Evolutionary conservation across 2,113 vertebrate species (phyloP).

Genomic region (Antennarius striatus): DNA sequence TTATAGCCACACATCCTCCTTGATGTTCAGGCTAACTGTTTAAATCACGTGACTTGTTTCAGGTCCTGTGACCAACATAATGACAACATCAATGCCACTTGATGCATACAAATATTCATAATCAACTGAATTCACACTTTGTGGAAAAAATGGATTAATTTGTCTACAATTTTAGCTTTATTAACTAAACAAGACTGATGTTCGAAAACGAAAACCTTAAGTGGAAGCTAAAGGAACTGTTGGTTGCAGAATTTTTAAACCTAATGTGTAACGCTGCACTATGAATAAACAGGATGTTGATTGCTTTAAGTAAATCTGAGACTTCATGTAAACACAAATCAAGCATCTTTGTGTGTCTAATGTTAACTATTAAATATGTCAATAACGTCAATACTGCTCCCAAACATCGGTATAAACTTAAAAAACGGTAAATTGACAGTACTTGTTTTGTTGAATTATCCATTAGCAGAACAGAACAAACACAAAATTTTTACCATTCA

Average conservation of each 20-base stretch:
- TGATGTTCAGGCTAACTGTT: constrained; percentile 13
- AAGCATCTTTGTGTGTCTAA: background rate
- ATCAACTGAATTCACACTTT: no score
- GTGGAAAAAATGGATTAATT: no score
- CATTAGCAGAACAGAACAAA: background rate
- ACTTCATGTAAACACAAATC: background rate
- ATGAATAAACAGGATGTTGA: no score
- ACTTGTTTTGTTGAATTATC: background rate
- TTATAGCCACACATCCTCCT: background rate
- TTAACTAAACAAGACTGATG: background rate
- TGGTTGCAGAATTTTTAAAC: background rate
- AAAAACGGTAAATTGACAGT: constrained; percentile 39
- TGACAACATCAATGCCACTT: no score
- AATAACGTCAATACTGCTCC: background rate
- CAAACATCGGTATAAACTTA: background rate
- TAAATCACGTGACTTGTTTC: constrained; percentile 40
- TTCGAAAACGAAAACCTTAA: constrained; percentile 1
- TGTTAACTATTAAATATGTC: constrained; percentile 11
- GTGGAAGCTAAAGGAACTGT: constrained; percentile 16
- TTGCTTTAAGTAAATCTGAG: no score
- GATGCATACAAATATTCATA: background rate
- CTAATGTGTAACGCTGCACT: no score
- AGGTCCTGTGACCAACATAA: background rate
- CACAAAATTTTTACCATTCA: no score
- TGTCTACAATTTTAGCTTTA: no score